Evolutionary conservation across 1,140 invertebrate species (phyloP).

Genomic region (Cydia strobilella): DNA sequence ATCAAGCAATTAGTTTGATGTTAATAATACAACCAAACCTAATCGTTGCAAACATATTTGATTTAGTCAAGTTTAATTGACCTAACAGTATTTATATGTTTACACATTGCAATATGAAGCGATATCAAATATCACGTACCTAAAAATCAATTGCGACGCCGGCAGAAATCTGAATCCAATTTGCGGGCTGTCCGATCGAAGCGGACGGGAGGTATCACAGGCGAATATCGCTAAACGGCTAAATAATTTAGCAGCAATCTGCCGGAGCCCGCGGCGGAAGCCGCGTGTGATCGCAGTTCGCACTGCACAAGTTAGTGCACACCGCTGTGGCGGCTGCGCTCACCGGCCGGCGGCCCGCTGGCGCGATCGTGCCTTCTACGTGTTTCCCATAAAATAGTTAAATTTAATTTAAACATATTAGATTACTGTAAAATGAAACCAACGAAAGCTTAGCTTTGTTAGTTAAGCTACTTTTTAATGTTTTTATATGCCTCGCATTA

Average conservation of each 20-base stretch:
- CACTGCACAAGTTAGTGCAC: no score
- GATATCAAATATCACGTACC: slow-evolving; percentile 74
- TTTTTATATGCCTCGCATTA: no score
- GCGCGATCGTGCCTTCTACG: neutral
- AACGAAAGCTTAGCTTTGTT: no score
- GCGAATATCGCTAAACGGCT: slow-evolving; percentile 78
- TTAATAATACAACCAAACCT: no score
- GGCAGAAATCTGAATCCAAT: slow-evolving; percentile 79
- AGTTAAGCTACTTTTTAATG: no score
- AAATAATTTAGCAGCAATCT: slow-evolving; percentile 79
- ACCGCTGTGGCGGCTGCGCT: neutral
- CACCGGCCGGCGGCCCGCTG: neutral
- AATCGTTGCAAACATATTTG: no score
- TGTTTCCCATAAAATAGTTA: neutral
- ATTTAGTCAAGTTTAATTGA: neutral
- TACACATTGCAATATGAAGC: slow-evolving; percentile 51
- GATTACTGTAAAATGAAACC: no score
- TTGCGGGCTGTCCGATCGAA: slow-evolving; percentile 75
- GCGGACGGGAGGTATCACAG: slow-evolving; percentile 68
- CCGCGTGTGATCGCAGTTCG: slow-evolving; percentile 34
- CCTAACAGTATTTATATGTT: slow-evolving; percentile 35
- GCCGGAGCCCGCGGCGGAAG: slow-evolving; percentile 55
- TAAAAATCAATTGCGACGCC: slow-evolving; percentile 73
- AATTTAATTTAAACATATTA: neutral
- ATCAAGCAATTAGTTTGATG: no score